Evolutionary conservation across 1,140 invertebrate species (phyloP), one percentile per base, ranked within the genome.

Genomic region (Diorhabda sublineata): DNA sequence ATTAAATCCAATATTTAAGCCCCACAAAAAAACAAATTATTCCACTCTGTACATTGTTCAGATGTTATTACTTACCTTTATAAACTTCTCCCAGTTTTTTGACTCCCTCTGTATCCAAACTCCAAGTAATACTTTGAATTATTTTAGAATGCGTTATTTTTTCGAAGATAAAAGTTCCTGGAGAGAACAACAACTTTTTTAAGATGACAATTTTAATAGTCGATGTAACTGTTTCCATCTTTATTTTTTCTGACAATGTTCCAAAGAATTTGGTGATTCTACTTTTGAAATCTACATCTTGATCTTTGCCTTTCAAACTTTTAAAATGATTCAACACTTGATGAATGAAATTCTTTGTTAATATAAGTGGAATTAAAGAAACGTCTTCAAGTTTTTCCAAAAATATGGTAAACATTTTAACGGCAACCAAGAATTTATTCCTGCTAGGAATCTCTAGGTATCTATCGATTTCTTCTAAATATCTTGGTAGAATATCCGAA

Each of bases 141-240:
- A 90, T 70, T 72, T 85, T 88, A 8, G 84, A 86, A 42, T 86
- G 86, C 44, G 89, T 90, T 44, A 87, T 86, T 79, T 90, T 90
- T 75, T 90, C 87, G 71, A 91, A 88, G 80, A 89, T 87, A 69
- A 91, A 85, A 75, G 87, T 86, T 2, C 90, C 89, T 4, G 89
- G 88, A 78, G 85, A 81, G 45, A 89, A 82, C 43, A 91, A 79
- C 3, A 92, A 76, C 75, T 87, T 89, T 65, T 88, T 86, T 52
- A 91, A 76, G 3, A 87, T 79, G 58, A 79, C 77, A 45, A 89
- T 79, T 76, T 86, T 85, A 43, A 82, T 81, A 75, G 84, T 83
- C n/a, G 80, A 77, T 45, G 83, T 80, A 7, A 85, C 80, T 42
- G 82, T 78, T 69, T 84, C 79, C 9, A 78, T 79, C 73, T 84